Conservation (phyloP, 2,797 vertebrate genomes). For the Microctenopoma steveboyesi region DNA sequence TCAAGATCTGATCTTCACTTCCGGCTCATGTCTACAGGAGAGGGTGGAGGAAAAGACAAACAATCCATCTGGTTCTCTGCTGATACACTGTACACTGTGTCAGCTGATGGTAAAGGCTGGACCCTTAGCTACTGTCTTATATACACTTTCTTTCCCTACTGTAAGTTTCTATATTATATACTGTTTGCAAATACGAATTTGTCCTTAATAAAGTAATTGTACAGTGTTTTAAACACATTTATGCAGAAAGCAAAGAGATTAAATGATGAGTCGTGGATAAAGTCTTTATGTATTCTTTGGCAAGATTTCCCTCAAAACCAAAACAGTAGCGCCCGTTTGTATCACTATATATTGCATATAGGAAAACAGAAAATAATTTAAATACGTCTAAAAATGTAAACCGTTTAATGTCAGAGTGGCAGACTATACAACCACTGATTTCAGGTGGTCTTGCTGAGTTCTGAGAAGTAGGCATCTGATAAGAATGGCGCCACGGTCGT, state of each 20-base stretch:
- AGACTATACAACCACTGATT: constrained; percentile 56
- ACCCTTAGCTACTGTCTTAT: constrained; percentile 2
- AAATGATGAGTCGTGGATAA: background rate
- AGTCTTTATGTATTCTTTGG: background rate
- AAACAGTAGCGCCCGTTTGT: background rate
- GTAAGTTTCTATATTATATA: too few relatives aligned
- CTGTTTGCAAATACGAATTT: too few relatives aligned
- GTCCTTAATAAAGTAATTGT: background rate
- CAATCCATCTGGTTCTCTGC: constrained; percentile 54
- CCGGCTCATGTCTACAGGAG: constrained; percentile 62
- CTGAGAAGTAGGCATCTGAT: constrained; percentile 75
- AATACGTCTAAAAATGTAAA: constrained; percentile 27
- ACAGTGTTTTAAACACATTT: background rate
- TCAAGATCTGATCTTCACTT: constrained; percentile 60
- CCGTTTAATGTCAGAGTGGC: constrained; percentile 16
- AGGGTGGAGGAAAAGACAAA: constrained; percentile 77
- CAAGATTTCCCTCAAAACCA: constrained; percentile 1
- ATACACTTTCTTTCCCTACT: too few relatives aligned
- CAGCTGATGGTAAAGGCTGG: constrained; percentile 32
- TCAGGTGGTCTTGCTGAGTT: constrained; percentile 65
- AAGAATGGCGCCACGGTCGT: constrained; percentile 79
- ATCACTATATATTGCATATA: background rate
- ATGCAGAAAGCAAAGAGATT: background rate
- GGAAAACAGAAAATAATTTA: constrained; percentile 29
- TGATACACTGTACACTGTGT: constrained; percentile 45